These are phyloP conservation scores for Myotis myotis DNA, from an alignment of 2,797 vertebrate genomes.

Conservation along the genomic window DNA sequence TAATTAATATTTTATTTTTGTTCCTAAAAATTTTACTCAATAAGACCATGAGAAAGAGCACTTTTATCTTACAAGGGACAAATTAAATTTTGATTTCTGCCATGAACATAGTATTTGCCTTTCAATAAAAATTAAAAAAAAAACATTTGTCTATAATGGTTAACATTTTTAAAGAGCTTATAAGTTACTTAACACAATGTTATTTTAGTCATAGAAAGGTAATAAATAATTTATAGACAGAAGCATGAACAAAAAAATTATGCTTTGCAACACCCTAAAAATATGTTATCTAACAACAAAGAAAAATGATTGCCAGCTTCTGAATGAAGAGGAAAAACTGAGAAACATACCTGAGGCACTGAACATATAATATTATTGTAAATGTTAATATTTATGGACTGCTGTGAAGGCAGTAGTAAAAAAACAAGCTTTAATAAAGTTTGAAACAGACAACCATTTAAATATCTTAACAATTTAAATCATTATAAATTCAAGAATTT, in stretches of 20 bases:
- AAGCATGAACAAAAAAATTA: conserved; percentile 56
- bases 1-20: conserved; percentile 49
- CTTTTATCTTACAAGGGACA: conserved; percentile 17
- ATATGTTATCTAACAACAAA: conserved; percentile 56
- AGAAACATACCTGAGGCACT: conserved; percentile 45
- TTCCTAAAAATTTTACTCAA: conserved; percentile 35
- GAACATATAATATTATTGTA: conserved; percentile 33
- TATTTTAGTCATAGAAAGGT: conserved; percentile 40
- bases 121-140: conserved; percentile 27
- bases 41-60: neutral
- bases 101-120: neutral
- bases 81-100: conserved; percentile 51
- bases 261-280: conserved; percentile 45
- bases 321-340: conserved; percentile 49
- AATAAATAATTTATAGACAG: conserved; percentile 60
- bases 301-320: conserved; percentile 23
- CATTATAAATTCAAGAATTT: conserved; percentile 43
- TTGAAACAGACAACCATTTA: conserved; percentile 36
- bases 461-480: conserved; percentile 47
- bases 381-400: conserved; percentile 52
- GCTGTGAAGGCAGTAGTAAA: neutral
- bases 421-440: conserved; percentile 49
- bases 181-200: conserved; percentile 1
- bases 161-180: conserved; percentile 33
- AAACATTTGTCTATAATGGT: neutral